These are phyloP conservation scores for Chlorops oryzae DNA, from an alignment of 1,140 invertebrate genomes.

Conservation along the genomic window DNA sequence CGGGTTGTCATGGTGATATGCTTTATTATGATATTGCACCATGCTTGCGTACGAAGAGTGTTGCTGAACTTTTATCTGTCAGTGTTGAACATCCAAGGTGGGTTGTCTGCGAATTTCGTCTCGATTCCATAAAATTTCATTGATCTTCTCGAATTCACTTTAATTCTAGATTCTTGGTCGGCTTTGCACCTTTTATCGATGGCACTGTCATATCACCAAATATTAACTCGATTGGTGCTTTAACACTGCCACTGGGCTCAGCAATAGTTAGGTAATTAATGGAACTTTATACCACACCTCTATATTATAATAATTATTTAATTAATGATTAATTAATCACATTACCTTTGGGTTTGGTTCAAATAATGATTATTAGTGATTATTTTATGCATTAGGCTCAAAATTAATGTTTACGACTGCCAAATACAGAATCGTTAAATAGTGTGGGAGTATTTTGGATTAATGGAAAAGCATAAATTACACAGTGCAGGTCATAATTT, in stretches of 20 bases:
- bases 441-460: no score
- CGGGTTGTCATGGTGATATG: conserved; percentile 69
- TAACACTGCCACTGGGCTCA: conserved; percentile 41
- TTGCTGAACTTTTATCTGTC: conserved; percentile 65
- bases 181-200: conserved; percentile 85
- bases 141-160: background rate
- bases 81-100: conserved; percentile 65
- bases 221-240: conserved; percentile 37
- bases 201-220: conserved; percentile 67
- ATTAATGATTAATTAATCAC: no score
- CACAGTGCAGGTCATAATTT: no score
- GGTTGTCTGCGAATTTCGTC: background rate
- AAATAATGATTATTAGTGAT: no score
- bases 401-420: no score
- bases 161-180: conserved; percentile 63
- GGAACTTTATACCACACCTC: no score
- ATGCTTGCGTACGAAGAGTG: conserved; percentile 68
- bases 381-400: no score
- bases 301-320: no score
- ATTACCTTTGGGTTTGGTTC: no score
- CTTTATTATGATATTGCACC: conserved; percentile 73
- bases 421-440: no score
- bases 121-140: background rate
- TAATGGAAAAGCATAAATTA: no score
- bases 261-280: conserved; percentile 45